phyloP scores from a whole-genome alignment of 2,797 vertebrate species.

The Gymnodraco acuticeps region DNA sequence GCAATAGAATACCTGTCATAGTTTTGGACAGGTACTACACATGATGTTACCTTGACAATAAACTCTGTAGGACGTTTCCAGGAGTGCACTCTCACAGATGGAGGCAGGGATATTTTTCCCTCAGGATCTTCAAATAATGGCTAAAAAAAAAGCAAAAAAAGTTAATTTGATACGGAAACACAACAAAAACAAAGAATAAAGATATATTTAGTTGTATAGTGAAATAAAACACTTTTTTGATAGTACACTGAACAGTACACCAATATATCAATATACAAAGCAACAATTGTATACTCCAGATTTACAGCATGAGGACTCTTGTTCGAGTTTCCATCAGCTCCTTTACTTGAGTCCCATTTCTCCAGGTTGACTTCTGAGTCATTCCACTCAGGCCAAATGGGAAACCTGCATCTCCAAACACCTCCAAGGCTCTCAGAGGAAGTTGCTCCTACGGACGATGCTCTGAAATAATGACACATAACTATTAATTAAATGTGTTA shows the following conservation, averaged over 20 bases:
- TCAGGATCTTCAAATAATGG: constrained; percentile 92
- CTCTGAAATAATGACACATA: constrained; percentile 68
- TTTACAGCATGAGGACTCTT: constrained; percentile 85
- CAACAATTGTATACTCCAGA: constrained; percentile 26
- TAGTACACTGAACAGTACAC: not conserved
- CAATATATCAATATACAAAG: too few species aligned
- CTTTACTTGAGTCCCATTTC: constrained; percentile 91
- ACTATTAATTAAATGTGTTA: not conserved
- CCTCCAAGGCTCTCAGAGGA: constrained; percentile 56
- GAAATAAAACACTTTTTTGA: not conserved
- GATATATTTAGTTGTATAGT: not conserved
- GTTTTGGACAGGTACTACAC: not conserved
- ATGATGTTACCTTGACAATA: constrained; percentile 84
- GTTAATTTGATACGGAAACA: not conserved
- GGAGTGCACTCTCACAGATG: constrained; percentile 87
- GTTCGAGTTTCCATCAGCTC: constrained; percentile 81
- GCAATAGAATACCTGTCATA: not conserved
- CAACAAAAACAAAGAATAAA: not conserved
- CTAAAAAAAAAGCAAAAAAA: constrained; percentile 68
- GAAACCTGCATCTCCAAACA: constrained; percentile 73
- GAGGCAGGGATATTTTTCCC: constrained; percentile 89
- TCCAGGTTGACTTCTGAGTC: constrained; percentile 91
- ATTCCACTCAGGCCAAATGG: constrained; percentile 95
- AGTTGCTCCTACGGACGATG: constrained; percentile 26
- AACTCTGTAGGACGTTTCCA: constrained; percentile 94